phyloP scores from a whole-genome alignment of 2,113 vertebrate genomes.

The Rhodinocichla rosea region DNA sequence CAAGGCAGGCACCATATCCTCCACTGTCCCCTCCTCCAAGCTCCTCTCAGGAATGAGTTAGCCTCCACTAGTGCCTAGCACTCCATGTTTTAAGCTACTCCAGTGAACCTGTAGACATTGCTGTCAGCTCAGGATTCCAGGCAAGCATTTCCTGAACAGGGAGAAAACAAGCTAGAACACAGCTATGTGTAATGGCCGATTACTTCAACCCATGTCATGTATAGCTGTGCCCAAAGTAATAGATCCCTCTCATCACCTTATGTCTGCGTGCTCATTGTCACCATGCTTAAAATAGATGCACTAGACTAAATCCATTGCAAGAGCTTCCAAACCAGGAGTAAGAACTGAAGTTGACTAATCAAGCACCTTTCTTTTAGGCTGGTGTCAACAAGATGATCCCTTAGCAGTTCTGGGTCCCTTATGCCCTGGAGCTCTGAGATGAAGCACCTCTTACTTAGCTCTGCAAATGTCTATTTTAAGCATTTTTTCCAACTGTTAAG shows the following conservation, averaged over 20 bases:
- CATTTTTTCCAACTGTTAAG: conserved; percentile 56
- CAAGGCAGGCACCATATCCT: conserved; percentile 28
- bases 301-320: conserved; percentile 42
- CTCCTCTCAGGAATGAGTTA: conserved; percentile 72
- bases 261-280: not conserved
- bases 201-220: conserved; percentile 27
- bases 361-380: conserved; percentile 57
- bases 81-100: conserved; percentile 66
- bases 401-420: conserved; percentile 35
- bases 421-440: conserved; percentile 49
- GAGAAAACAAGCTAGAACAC: conserved; percentile 25
- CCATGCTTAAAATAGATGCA: conserved; percentile 39
- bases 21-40: conserved; percentile 40
- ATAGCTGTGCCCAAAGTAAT: conserved; percentile 17
- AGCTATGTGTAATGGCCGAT: conserved; percentile 35
- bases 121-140: conserved; percentile 63
- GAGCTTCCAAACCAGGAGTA: conserved; percentile 37
- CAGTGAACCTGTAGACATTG: conserved; percentile 59
- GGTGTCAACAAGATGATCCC: conserved; percentile 58
- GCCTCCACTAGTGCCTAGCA: conserved; percentile 74
- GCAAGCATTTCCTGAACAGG: conserved; percentile 56
- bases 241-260: conserved; percentile 10
- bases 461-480: conserved; percentile 66
- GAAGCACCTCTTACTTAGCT: conserved; percentile 61
- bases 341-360: conserved; percentile 19